Conservation (phyloP, 2,113 vertebrate species). For the Coracopsis vasa region DNA sequence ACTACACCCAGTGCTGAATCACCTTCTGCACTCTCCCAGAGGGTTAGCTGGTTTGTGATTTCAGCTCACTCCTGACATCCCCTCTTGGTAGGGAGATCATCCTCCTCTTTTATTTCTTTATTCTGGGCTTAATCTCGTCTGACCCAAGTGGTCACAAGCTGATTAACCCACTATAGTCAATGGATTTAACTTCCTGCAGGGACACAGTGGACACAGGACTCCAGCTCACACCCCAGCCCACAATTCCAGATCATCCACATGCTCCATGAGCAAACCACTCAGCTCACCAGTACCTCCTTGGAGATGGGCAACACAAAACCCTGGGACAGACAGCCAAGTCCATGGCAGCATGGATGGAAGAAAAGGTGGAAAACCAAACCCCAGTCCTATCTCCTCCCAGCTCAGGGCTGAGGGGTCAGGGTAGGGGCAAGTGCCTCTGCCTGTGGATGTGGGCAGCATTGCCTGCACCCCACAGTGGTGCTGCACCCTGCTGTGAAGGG, state of each 20-base stretch:
- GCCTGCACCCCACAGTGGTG: too few relatives aligned
- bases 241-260: fast-evolving
- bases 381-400: not conserved
- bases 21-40: not conserved
- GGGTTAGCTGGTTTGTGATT: not conserved
- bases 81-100: not conserved
- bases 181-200: not conserved
- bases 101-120: not conserved
- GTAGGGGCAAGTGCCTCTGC: not conserved
- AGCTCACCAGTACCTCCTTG: not conserved
- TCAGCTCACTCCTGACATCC: not conserved
- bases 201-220: not conserved
- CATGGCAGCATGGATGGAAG: not conserved
- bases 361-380: not conserved
- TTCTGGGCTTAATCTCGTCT: not conserved
- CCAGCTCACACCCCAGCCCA: not conserved
- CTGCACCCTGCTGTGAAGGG: not conserved
- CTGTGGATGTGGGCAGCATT: not conserved
- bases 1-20: not conserved
- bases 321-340: not conserved
- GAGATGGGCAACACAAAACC: not conserved
- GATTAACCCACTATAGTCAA: not conserved
- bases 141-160: not conserved
- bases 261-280: not conserved
- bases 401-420: not conserved